Percentiles rank a stretch among this genome's conserved stretches.
Conservation (phyloP, 2,797 vertebrate genomes). For the Rhabdophis nuchalis region DNA sequence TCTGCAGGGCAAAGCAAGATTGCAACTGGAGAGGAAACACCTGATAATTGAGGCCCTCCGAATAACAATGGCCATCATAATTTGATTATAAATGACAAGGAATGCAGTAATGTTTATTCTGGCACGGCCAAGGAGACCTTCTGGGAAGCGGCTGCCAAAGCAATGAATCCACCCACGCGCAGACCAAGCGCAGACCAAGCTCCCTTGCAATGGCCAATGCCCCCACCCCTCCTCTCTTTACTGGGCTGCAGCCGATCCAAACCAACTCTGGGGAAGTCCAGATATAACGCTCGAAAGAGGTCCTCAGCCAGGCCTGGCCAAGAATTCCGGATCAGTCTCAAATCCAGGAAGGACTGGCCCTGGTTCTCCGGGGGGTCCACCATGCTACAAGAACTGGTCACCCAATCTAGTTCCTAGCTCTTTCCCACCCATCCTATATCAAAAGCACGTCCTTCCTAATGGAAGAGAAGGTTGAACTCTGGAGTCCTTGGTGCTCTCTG, state of each 20-base stretch:
- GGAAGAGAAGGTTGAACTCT: not conserved
- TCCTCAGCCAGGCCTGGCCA: not conserved
- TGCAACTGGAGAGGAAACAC: slow-evolving; percentile 65
- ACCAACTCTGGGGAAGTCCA: not conserved
- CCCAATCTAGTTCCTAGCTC: not conserved
- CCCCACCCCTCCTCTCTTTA: slow-evolving; percentile 12
- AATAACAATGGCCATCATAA: slow-evolving; percentile 73
- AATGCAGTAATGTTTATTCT: slow-evolving; percentile 78
- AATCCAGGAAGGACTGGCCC: not conserved
- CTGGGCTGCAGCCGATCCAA: not conserved
- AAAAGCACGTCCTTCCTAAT: not conserved
- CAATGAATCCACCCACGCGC: slow-evolving; percentile 72
- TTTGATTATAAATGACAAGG: slow-evolving; percentile 73
- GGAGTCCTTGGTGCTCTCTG: not conserved
- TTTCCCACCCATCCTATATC: not conserved
- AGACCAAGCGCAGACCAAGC: slow-evolving; percentile 61
- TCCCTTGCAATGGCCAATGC: slow-evolving; percentile 31
- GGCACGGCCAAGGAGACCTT: slow-evolving; percentile 69
- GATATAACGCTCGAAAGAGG: not conserved
- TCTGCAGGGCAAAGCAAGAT: not conserved
- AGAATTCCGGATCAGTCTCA: not conserved
- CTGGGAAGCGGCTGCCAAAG: slow-evolving; percentile 75
- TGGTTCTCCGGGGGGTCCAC: not conserved
- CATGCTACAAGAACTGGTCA: not conserved
- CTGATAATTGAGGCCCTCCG: slow-evolving; percentile 75